Percentiles rank a stretch among this genome's conserved stretches.
These are phyloP conservation scores for Drosophila flavopinicola DNA, from an alignment of 2,888 invertebrate species.

Conservation along the genomic window DNA sequence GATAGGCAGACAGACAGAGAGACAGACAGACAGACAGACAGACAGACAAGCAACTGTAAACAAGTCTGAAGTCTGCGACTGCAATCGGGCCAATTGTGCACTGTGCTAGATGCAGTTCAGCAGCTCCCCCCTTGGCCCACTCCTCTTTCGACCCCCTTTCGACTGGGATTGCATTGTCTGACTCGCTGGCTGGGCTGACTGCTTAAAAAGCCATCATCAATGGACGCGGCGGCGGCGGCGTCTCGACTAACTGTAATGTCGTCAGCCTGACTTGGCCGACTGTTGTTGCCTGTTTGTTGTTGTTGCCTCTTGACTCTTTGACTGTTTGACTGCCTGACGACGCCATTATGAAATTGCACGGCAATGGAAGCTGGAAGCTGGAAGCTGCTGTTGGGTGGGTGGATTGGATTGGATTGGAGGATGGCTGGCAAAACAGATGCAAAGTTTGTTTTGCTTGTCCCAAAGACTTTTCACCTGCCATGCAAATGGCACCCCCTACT, in stretches of 20 bases:
- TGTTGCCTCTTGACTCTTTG: slow-evolving; percentile 22
- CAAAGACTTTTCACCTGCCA: slow-evolving; percentile 75
- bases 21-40: too few species aligned
- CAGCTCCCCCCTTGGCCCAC: slow-evolving; percentile 2
- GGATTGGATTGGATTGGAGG: too few species aligned
- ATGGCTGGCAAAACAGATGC: slow-evolving; percentile 56
- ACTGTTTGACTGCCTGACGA: slow-evolving; percentile 57
- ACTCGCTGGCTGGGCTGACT: slow-evolving; percentile 48
- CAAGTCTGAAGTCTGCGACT: slow-evolving; percentile 22
- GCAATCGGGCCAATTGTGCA: slow-evolving; percentile 65
- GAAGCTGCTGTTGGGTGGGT: too few species aligned
- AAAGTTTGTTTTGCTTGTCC: slow-evolving; percentile 66
- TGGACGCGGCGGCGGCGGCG: slow-evolving; percentile 46
- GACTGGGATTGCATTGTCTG: slow-evolving; percentile 21
- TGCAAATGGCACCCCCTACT: slow-evolving; percentile 55
- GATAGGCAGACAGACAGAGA: too few species aligned
- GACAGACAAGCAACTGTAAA: slow-evolving; percentile 31
- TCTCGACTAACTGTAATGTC: slow-evolving; percentile 74
- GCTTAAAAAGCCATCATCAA: slow-evolving; percentile 56
- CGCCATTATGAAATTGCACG: slow-evolving; percentile 75
- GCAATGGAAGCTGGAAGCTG: slow-evolving; percentile 28
- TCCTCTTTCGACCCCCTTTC: background rate
- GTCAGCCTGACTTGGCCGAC: slow-evolving; percentile 60
- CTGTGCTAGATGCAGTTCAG: slow-evolving; percentile 53
- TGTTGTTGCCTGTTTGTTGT: background rate